These are phyloP conservation scores for Clinocottus analis DNA, from an alignment of 2,113 vertebrate species.

Conservation along the genomic window DNA sequence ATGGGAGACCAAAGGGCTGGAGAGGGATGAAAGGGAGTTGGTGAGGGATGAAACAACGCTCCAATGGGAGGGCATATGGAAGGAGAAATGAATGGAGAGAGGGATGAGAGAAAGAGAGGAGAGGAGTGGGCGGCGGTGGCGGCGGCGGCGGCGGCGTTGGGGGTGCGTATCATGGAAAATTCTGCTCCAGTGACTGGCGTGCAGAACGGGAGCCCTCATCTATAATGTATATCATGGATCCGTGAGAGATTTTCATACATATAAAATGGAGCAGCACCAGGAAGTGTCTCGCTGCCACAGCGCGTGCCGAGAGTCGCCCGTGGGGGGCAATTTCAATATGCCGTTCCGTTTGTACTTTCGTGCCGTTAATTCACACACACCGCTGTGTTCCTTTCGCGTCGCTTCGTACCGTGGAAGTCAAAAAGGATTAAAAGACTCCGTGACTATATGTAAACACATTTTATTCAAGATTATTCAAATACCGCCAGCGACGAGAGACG, in stretches of 20 bases:
- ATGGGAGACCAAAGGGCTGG: conserved; percentile 74
- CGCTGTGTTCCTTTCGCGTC: conserved; percentile 52
- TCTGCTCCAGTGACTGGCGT: conserved; percentile 77
- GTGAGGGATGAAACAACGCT: conserved; percentile 72
- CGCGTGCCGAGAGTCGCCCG: conserved; percentile 57
- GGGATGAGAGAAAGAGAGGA: conserved; percentile 58
- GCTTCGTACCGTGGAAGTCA: conserved; percentile 64
- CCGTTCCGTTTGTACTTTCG: conserved; percentile 77
- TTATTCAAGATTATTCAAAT: conserved; percentile 78
- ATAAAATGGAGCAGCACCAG: conserved; percentile 77
- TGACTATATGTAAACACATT: conserved; percentile 76
- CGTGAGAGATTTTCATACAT: conserved; percentile 81
- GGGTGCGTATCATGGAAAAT: conserved; percentile 72
- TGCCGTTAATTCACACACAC: conserved; percentile 73
- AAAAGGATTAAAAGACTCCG: conserved; percentile 75
- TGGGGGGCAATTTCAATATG: conserved; percentile 77
- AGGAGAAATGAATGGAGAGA: conserved; percentile 62
- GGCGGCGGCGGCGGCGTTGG: conserved; percentile 15
- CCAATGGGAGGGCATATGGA: conserved; percentile 74
- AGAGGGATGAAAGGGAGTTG: conserved; percentile 76
- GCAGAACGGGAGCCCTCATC: conserved; percentile 79
- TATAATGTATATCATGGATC: conserved; percentile 82
- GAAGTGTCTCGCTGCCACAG: conserved; percentile 70
- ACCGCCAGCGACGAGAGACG: conserved; percentile 30
- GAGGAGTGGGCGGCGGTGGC: conserved; percentile 54